phyloP scores from a whole-genome alignment of 2,113 vertebrate species.

The Scalopus aquaticus region DNA sequence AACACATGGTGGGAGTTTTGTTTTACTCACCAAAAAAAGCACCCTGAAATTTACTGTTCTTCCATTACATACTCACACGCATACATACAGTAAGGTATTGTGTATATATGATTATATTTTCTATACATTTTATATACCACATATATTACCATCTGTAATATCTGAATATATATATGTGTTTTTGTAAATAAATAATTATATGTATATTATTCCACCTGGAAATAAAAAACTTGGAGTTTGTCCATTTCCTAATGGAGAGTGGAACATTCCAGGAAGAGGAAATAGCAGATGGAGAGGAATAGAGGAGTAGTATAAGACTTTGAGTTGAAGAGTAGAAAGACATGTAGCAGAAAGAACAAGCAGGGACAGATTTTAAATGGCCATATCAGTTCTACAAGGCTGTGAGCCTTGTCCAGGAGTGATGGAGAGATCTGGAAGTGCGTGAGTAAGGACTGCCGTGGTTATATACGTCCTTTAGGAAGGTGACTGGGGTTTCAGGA shows the following conservation, averaged over 20 bases:
- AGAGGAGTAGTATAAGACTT: neutral
- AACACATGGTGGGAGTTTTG: neutral
- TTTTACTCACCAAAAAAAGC: neutral
- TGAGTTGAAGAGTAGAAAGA: neutral
- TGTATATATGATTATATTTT: neutral
- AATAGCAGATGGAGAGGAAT: neutral
- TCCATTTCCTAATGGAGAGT: neutral
- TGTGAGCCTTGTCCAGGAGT: neutral
- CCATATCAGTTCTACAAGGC: neutral
- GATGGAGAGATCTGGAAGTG: neutral
- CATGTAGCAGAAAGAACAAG: neutral
- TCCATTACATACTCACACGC: neutral
- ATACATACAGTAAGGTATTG: neutral
- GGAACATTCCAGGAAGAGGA: neutral
- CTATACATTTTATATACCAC: too few relatives aligned
- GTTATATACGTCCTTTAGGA: neutral
- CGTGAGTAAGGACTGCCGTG: neutral
- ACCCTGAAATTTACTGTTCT: neutral
- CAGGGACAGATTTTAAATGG: neutral
- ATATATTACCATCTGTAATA: neutral
- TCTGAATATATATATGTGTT: neutral
- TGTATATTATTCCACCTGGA: neutral
- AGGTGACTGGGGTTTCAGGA: neutral
- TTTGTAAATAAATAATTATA: neutral
- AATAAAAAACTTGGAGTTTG: neutral